Evolutionary conservation across 1,140 invertebrate genomes (phyloP).

Genomic region (Heliothis virescens): DNA sequence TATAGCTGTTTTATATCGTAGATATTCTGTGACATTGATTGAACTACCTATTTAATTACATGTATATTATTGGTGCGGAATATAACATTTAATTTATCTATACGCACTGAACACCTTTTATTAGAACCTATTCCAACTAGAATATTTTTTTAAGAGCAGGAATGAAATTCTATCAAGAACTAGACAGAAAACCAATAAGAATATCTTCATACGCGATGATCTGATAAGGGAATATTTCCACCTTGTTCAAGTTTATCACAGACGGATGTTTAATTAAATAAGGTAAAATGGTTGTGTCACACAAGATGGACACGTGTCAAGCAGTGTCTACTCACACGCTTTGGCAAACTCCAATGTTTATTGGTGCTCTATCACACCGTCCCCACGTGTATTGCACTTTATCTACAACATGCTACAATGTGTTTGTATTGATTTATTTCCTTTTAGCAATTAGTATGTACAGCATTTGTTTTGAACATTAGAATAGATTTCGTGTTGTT

Average conservation of each 20-base stretch:
- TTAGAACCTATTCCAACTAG: too few species aligned
- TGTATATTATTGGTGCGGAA: too few species aligned
- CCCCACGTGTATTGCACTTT: constrained; percentile 50
- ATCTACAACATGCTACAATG: constrained; percentile 21
- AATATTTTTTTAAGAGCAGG: too few species aligned
- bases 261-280: not conserved
- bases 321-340: constrained; percentile 50
- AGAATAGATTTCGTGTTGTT: not conserved
- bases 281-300: not conserved
- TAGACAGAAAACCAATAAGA: too few species aligned
- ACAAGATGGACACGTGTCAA: constrained; percentile 36
- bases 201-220: too few species aligned
- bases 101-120: too few species aligned
- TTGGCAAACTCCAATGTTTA: constrained; percentile 64
- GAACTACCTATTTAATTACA: too few species aligned
- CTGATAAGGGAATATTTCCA: not conserved
- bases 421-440: constrained; percentile 32
- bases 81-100: too few species aligned
- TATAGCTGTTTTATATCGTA: not conserved
- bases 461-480: not conserved
- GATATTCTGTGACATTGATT: not conserved
- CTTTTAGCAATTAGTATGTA: not conserved
- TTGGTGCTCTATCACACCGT: constrained; percentile 51
- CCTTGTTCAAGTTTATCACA: not conserved
- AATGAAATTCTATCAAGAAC: too few species aligned